These are phyloP conservation scores for Centruroides vittatus DNA, from an alignment of 1,140 invertebrate genomes.

Conservation along the genomic window DNA sequence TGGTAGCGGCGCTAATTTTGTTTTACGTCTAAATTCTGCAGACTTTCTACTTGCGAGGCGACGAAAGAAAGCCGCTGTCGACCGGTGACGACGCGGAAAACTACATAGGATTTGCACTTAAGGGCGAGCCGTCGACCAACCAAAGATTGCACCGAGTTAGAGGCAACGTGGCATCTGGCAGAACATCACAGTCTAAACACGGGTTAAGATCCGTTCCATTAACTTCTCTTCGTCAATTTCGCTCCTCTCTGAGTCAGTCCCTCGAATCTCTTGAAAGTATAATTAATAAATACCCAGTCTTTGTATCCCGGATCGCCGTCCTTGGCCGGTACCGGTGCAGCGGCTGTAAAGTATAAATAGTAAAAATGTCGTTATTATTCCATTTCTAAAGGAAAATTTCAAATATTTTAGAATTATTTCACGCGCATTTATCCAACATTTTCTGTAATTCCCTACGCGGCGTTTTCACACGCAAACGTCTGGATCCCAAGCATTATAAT, in stretches of 20 bases:
- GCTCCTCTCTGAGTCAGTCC: conserved; percentile 70
- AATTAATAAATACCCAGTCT: conserved; percentile 99
- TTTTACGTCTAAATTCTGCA: too few species aligned
- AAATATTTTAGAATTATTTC: too few species aligned
- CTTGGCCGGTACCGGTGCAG: conserved; percentile 30
- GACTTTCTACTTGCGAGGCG: too few species aligned
- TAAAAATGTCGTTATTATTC: too few species aligned
- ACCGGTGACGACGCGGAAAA: background rate
- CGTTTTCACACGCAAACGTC: too few species aligned
- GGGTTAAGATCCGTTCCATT: background rate
- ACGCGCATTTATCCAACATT: too few species aligned
- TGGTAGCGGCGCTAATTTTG: too few species aligned
- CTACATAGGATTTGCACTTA: background rate
- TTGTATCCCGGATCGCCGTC: conserved; percentile 52
- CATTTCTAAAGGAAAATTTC: too few species aligned
- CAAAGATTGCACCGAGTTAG: background rate
- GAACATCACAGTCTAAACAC: too few species aligned
- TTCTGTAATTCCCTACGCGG: too few species aligned
- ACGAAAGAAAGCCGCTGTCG: background rate
- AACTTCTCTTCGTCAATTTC: conserved; percentile 8
- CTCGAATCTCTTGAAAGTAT: conserved; percentile 98
- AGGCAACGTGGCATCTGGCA: too few species aligned
- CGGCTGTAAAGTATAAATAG: conserved; percentile 37
- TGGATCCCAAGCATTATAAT: too few species aligned
- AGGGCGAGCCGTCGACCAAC: background rate